These are phyloP conservation scores for Cyanistes caeruleus DNA, from an alignment of 2,113 vertebrate species.

Conservation along the genomic window DNA sequence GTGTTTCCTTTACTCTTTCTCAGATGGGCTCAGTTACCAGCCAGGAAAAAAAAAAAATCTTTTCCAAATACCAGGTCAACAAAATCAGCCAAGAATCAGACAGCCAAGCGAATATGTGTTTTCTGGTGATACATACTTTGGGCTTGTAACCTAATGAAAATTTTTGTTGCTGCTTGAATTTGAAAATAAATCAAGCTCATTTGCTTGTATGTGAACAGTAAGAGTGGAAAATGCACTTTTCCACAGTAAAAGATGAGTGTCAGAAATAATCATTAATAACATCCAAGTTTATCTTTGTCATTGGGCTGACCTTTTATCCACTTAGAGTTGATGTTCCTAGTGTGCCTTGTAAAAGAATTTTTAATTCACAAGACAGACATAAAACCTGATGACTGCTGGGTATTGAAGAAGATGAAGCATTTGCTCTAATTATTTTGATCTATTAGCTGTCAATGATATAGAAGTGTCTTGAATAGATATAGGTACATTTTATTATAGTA, in stretches of 20 bases:
- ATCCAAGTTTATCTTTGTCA: background rate
- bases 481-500: background rate
- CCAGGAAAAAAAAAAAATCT: background rate
- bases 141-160: background rate
- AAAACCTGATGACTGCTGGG: background rate
- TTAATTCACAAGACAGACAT: background rate
- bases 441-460: slow-evolving; percentile 6
- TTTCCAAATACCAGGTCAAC: background rate
- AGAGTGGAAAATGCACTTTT: background rate
- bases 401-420: background rate
- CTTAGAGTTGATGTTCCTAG: background rate
- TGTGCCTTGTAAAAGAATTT: background rate
- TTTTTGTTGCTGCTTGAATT: background rate
- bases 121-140: background rate
- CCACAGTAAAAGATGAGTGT: background rate
- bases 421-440: background rate
- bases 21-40: background rate
- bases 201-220: background rate
- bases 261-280: background rate
- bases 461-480: background rate
- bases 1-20: background rate
- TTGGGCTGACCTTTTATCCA: background rate
- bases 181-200: background rate
- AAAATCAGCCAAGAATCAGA: background rate
- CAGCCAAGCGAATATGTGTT: background rate